phyloP scores from a whole-genome alignment of 1,140 invertebrate species.

The Leptestheria dahalacensis region DNA sequence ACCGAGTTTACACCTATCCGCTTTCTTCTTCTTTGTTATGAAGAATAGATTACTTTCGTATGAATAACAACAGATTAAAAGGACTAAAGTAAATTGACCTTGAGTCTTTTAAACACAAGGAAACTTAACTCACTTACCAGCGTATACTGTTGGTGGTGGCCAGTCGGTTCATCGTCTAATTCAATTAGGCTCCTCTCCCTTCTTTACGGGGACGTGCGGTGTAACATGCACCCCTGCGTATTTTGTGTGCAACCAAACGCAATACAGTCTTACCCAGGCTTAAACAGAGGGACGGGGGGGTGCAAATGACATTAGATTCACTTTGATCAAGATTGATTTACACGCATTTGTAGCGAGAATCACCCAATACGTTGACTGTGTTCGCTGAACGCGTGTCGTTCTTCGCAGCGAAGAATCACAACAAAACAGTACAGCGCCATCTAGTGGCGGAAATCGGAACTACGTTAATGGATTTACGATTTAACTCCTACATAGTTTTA shows the following conservation, averaged over 20 bases:
- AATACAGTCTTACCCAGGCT: background rate
- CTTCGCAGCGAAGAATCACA: background rate
- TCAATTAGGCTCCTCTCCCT: no score
- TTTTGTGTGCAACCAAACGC: background rate
- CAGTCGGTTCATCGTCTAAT: no score
- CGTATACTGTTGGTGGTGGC: no score
- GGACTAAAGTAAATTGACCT: no score
- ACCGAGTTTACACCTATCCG: background rate
- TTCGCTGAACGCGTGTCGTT: background rate
- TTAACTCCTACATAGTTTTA: background rate
- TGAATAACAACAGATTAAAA: no score
- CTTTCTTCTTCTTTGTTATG: no score
- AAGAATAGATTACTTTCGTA: no score
- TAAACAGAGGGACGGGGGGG: background rate
- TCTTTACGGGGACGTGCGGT: no score
- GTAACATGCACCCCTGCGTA: background rate
- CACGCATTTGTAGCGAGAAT: no score
- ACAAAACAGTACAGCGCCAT: background rate
- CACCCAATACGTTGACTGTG: no score
- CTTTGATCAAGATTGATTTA: background rate
- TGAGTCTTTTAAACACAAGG: no score
- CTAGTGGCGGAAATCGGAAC: background rate
- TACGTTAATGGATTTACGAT: background rate
- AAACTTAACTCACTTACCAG: no score
- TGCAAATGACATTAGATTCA: background rate